A percentile compares a stretch with the other conserved stretches of the same genome.
Evolutionary conservation across 2,888 invertebrate genomes (phyloP).

Genomic region (Athrips mouffetella): DNA sequence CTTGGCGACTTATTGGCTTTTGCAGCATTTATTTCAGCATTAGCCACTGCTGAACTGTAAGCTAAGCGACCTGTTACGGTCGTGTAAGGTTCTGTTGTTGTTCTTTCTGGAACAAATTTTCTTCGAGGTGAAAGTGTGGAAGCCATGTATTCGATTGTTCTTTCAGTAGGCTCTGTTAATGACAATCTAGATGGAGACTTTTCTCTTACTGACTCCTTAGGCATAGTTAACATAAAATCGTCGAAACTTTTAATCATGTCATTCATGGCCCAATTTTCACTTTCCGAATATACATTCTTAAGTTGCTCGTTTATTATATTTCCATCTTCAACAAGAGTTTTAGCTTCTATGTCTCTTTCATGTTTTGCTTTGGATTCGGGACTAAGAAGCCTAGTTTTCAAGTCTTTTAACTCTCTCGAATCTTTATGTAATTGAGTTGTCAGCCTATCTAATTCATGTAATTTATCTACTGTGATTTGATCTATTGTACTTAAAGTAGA

Average conservation of each 20-base stretch:
- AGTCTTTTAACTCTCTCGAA: slow-evolving; percentile 86
- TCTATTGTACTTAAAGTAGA: slow-evolving; percentile 86
- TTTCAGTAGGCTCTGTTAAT: slow-evolving; percentile 81
- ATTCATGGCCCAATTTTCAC: slow-evolving; percentile 83
- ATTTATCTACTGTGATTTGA: slow-evolving; percentile 86
- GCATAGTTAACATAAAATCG: slow-evolving; percentile 75
- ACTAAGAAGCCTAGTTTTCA: slow-evolving; percentile 83
- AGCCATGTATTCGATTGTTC: slow-evolving; percentile 80
- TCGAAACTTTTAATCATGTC: slow-evolving; percentile 81
- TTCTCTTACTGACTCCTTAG: slow-evolving; percentile 70
- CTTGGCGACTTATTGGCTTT: slow-evolving; percentile 71
- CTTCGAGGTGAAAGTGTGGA: slow-evolving; percentile 79
- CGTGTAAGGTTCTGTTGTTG: slow-evolving; percentile 80
- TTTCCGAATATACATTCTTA: slow-evolving; percentile 82
- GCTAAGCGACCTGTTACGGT: slow-evolving; percentile 82
- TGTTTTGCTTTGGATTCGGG: slow-evolving; percentile 77
- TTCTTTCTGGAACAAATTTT: slow-evolving; percentile 75
- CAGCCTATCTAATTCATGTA: slow-evolving; percentile 87
- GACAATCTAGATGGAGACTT: slow-evolving; percentile 81
- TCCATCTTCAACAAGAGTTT: slow-evolving; percentile 80
- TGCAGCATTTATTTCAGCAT: slow-evolving; percentile 78
- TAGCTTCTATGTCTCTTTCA: slow-evolving; percentile 78
- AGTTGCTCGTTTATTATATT: slow-evolving; percentile 84
- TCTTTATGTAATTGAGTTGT: slow-evolving; percentile 87
- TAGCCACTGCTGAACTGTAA: slow-evolving; percentile 82